Percentiles rank a stretch among this genome's conserved stretches.
Evolutionary conservation across 2,888 invertebrate genomes (phyloP).

Genomic region (Crioceris asparagi): DNA sequence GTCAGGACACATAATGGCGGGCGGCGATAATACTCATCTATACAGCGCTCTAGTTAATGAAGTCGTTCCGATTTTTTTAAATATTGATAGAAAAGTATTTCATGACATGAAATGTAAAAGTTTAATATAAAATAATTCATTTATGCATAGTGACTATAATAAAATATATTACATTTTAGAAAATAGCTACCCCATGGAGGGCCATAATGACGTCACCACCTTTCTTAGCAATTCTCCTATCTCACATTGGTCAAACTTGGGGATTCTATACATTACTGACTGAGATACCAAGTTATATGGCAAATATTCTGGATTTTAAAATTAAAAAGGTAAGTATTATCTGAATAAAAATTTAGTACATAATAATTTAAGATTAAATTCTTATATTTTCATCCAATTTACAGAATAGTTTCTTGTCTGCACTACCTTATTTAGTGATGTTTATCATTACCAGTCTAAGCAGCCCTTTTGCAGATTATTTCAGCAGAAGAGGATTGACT

Average conservation of each 20-base stretch:
- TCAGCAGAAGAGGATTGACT: constrained; percentile 37
- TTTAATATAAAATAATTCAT: no score
- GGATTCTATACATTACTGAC: constrained; percentile 78
- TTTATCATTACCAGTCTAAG: constrained; percentile 61
- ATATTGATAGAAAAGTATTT: no score
- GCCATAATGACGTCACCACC: constrained; percentile 63
- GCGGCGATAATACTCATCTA: no score
- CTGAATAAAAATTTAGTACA: no score
- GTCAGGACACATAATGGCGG: no score
- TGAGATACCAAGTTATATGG: constrained; percentile 73
- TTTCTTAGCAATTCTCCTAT: constrained; percentile 60
- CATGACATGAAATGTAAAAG: no score
- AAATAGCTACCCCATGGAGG: constrained; percentile 55
- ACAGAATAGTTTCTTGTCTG: constrained; percentile 55
- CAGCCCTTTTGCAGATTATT: constrained; percentile 52
- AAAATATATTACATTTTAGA: constrained; percentile 5
- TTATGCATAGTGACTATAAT: no score
- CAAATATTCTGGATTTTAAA: constrained; percentile 56
- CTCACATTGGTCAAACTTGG: constrained; percentile 67
- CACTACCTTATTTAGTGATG: constrained; percentile 62
- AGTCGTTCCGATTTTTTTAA: no score
- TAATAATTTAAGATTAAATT: no score
- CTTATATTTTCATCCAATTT: constrained; percentile 19
- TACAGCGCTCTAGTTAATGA: no score
- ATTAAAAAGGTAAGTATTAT: constrained; percentile 50